Percentiles rank a stretch among this genome's conserved stretches.
Conservation (phyloP, 2,888 invertebrate species). For the Himalopsyche kuldschensis region DNA sequence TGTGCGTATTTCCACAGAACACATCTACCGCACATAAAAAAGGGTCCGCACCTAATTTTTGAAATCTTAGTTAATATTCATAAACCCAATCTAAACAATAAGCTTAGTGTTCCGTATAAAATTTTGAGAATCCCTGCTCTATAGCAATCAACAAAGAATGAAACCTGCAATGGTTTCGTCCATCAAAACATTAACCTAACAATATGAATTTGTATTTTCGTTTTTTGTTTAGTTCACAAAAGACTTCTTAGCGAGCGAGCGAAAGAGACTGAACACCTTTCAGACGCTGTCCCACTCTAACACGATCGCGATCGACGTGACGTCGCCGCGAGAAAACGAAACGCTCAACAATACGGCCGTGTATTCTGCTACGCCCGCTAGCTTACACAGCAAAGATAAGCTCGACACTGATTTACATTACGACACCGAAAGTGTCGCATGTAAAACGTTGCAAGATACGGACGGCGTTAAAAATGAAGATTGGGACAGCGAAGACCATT, state of each 20-base stretch:
- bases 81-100: too few relatives aligned
- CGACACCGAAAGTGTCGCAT: not conserved
- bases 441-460: not conserved
- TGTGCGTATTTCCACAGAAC: too few relatives aligned
- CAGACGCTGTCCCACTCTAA: not conserved
- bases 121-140: too few relatives aligned
- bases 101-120: too few relatives aligned
- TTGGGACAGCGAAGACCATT: not conserved
- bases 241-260: not conserved
- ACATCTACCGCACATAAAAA: too few relatives aligned
- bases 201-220: too few relatives aligned
- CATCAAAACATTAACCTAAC: too few relatives aligned
- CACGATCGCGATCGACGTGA: not conserved
- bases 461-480: not conserved
- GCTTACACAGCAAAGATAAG: not conserved
- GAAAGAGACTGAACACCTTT: not conserved
- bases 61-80: too few relatives aligned
- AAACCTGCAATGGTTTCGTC: too few relatives aligned
- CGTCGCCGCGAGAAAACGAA: not conserved
- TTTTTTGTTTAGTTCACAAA: not conserved
- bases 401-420: not conserved
- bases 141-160: too few relatives aligned
- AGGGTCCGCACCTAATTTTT: too few relatives aligned
- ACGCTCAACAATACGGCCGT: not conserved
- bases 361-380: not conserved